Base-by-base conservation (phyloP, 2,113 vertebrate species). In the Pteruthius melanotis region DNA sequence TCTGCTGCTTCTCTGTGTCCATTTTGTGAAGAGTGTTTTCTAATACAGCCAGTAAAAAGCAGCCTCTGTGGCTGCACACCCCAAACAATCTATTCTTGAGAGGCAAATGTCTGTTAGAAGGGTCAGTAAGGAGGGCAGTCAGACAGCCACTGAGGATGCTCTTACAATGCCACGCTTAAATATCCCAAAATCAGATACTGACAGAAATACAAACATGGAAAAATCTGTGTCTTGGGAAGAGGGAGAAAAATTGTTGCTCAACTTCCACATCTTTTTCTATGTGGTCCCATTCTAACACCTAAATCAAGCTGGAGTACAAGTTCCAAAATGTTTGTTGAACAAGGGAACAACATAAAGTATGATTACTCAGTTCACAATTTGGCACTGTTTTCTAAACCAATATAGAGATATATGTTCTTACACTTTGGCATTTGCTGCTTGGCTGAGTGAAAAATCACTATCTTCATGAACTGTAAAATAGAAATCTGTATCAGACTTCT, bases 1-100 rank as follows among this genome's bases (percentile, higher is more conserved):
- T 14, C 13, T 42, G 7, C 7, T 42, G 12, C 16, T 72, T 87
- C 76, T 70, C n/a, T 52, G 3, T 24, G 12, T 15, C 10, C 6
- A 16, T 31, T 72, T 26, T 37, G 12, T 21, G 6, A 54, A 47
- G 12, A 20, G 5, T 37, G 8, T 39, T 78, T 82, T 69, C 27
- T 35, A 47, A 65, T 11, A n/a, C 2, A 88, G 21, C 1, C 14
- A 52, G 9, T 45, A 15, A 39, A 69, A 71, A 54, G 33, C 49
- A 13, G 6, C 2, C 5, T 11, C 17, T 26, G 26, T 1, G 0
- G 35, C 79, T 66, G 60, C 37, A 66, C 3, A 12, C 5, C 4
- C 10, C 15, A 50, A 35, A 24, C 5, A 26, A 12, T 13, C 15
- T 27, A 45, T 44, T 81, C 15, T 71, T 80, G 4, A 6, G 28